These are phyloP conservation scores for Gymnopithys bicolor DNA, from an alignment of 2,797 vertebrate species.

Conservation along the genomic window DNA sequence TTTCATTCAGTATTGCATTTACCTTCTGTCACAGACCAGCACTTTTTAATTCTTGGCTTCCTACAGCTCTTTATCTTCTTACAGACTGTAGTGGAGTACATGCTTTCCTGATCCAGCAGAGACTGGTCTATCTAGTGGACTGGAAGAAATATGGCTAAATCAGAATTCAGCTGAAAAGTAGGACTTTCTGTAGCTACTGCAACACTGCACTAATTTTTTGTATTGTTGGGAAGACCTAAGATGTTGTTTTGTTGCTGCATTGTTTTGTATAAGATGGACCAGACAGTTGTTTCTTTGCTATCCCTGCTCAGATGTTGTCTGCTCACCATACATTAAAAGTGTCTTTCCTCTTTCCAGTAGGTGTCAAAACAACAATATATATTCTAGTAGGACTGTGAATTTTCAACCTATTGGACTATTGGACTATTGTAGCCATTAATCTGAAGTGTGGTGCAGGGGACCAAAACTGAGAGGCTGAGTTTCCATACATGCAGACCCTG, in stretches of 20 bases:
- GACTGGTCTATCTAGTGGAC: not conserved
- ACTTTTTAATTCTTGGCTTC: not conserved
- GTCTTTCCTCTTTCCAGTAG: not conserved
- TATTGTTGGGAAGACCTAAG: not conserved
- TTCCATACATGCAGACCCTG: rapidly evolving
- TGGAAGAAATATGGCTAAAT: not conserved
- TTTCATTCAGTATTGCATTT: not conserved
- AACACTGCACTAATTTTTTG: not conserved
- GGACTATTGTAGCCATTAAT: not conserved
- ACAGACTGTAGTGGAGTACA: not conserved
- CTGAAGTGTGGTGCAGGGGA: not conserved
- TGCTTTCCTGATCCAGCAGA: not conserved
- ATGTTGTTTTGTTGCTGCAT: not conserved
- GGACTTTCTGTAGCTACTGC: not conserved
- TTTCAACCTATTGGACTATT: no score
- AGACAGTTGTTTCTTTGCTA: not conserved
- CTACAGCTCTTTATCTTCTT: not conserved
- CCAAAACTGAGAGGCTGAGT: not conserved
- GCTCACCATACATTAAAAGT: not conserved
- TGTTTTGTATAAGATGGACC: not conserved
- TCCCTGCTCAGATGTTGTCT: not conserved
- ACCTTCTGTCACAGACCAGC: not conserved
- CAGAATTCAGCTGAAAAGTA: not conserved
- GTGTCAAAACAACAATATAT: not conserved
- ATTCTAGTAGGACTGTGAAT: not conserved